Evolutionary conservation across 1,140 invertebrate genomes (phyloP).

Genomic region (Zaprionus tsacasi): DNA sequence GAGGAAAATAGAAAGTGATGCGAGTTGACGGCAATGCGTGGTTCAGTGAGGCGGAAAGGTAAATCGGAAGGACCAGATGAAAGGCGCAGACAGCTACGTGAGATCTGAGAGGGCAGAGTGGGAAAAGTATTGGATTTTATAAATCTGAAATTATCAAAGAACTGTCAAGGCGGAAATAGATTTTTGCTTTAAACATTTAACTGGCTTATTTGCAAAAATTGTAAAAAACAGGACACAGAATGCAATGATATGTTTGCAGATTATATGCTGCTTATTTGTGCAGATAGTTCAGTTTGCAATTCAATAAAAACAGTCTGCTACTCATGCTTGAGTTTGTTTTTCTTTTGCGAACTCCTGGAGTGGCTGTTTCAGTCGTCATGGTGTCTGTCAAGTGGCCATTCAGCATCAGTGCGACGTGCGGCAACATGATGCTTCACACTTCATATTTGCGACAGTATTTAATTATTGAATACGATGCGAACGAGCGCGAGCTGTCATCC

Average conservation of each 20-base stretch:
- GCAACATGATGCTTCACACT: conserved; percentile 27
- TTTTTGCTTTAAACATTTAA: neutral
- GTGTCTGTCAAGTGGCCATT: conserved; percentile 29
- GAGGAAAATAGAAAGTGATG: conserved; percentile 28
- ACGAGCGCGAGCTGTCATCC: conserved; percentile 1
- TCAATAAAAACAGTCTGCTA: conserved; percentile 3
- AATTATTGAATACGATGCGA: conserved; percentile 69
- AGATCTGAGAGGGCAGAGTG: neutral
- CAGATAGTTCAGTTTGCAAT: neutral
- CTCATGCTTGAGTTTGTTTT: conserved; percentile 1
- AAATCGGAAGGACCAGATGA: conserved; percentile 4
- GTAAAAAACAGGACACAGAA: too few species aligned
- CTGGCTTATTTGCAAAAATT: too few species aligned
- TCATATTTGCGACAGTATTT: conserved; percentile 69
- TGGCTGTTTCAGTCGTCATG: conserved; percentile 8
- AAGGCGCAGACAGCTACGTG: conserved; percentile 3
- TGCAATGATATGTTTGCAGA: too few species aligned
- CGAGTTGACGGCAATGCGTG: conserved; percentile 42
- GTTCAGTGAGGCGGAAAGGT: conserved; percentile 40
- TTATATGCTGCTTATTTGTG: neutral
- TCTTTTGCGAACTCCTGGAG: conserved; percentile 1
- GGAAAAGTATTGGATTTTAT: neutral
- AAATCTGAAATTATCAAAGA: neutral
- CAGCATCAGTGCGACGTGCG: conserved; percentile 13
- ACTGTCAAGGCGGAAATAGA: neutral